These are phyloP conservation scores for Pimephales promelas DNA, from an alignment of 2,113 vertebrate genomes.

Conservation along the genomic window DNA sequence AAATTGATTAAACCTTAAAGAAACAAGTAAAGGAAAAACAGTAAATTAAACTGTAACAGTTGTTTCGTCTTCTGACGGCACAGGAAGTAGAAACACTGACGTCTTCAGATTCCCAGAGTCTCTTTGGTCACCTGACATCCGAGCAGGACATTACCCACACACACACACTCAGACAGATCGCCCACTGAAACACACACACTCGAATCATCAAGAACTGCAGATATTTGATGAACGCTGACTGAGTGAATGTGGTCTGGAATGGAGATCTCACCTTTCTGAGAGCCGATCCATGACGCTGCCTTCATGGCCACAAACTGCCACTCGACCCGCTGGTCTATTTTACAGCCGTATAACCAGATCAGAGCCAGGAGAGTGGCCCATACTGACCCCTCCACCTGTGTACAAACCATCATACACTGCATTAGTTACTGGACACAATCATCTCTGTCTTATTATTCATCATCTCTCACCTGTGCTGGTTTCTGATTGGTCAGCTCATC, in stretches of 20 bases:
- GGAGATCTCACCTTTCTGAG: constrained; percentile 67
- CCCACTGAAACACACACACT: constrained; percentile 22
- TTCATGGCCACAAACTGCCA: constrained; percentile 78
- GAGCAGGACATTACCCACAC: constrained; percentile 45
- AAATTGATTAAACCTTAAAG: no score
- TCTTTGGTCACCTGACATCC: constrained; percentile 50
- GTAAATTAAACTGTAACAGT: no score
- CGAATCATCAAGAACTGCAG: not conserved
- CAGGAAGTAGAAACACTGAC: not conserved
- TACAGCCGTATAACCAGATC: constrained; percentile 80
- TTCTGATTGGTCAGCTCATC: constrained; percentile 52
- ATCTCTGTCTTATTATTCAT: constrained; percentile 19
- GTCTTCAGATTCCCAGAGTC: constrained; percentile 44
- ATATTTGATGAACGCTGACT: not conserved
- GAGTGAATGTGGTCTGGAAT: not conserved
- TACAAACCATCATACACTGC: constrained; percentile 43
- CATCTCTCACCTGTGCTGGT: constrained; percentile 59
- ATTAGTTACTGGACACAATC: constrained; percentile 1
- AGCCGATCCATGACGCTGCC: constrained; percentile 72
- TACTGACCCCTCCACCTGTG: constrained; percentile 65
- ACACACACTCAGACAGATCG: constrained; percentile 42
- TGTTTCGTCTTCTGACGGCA: not conserved
- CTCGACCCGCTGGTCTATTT: constrained; percentile 67
- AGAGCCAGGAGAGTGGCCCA: constrained; percentile 83
- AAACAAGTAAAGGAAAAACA: no score